These are phyloP conservation scores for Perccottus glenii DNA, from an alignment of 2,113 vertebrate genomes.

Conservation along the genomic window DNA sequence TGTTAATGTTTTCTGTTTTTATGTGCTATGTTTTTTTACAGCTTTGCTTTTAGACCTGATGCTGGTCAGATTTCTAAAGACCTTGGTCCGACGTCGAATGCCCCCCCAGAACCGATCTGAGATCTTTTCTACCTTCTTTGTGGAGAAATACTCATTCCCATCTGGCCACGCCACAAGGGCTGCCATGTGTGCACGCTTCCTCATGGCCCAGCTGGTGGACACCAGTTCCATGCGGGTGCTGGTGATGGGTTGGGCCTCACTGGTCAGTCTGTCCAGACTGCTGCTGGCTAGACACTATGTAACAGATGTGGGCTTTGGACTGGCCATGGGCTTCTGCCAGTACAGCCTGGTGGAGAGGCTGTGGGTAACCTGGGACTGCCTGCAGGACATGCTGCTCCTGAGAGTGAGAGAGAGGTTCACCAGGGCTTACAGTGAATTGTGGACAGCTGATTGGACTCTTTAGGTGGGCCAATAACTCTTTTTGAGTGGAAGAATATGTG, in stretches of 20 bases:
- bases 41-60: constrained; percentile 86
- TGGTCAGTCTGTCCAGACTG: constrained; percentile 85
- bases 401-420: constrained; percentile 59
- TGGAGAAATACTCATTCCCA: constrained; percentile 91
- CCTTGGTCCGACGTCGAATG: constrained; percentile 81
- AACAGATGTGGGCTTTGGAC: constrained; percentile 86
- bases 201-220: constrained; percentile 85
- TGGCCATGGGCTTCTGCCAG: constrained; percentile 86
- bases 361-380: constrained; percentile 85
- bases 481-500: too few relatives aligned
- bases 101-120: constrained; percentile 89
- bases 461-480: constrained; percentile 12
- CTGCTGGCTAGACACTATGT: constrained; percentile 91
- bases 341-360: constrained; percentile 85
- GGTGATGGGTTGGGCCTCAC: constrained; percentile 85
- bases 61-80: constrained; percentile 85
- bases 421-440: constrained; percentile 50
- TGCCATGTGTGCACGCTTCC: constrained; percentile 84
- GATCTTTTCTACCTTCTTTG: constrained; percentile 86
- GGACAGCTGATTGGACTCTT: constrained; percentile 46
- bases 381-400: constrained; percentile 78
- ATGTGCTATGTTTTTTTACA: constrained; percentile 36
- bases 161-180: constrained; percentile 89
- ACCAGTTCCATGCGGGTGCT: constrained; percentile 83
- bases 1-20: not conserved